Percentiles rank a stretch among this genome's conserved stretches.
These are phyloP conservation scores for Eulemur mongoz DNA, from an alignment of 2,797 vertebrate species.

Conservation along the genomic window DNA sequence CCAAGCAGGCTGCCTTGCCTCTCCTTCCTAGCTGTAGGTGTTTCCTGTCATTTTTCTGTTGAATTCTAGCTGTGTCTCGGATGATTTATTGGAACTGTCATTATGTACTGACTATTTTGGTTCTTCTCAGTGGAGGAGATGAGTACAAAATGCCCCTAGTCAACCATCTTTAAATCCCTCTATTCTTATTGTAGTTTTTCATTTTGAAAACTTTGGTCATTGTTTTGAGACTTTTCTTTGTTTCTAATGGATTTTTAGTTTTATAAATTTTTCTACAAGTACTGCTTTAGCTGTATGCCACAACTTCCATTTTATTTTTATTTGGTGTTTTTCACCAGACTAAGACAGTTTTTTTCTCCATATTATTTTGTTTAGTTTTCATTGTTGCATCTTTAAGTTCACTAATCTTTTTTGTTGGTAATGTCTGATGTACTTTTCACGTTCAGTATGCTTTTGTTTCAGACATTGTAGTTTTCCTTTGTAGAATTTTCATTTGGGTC, in stretches of 20 bases:
- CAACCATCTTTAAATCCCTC: neutral
- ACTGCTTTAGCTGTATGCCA: neutral
- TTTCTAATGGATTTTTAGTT: neutral
- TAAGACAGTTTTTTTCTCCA: neutral
- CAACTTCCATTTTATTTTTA: neutral
- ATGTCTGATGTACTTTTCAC: neutral
- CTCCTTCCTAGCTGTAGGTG: neutral
- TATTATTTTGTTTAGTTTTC: neutral
- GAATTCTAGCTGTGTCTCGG: neutral
- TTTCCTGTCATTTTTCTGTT: neutral
- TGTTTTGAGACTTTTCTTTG: neutral
- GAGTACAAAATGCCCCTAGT: neutral
- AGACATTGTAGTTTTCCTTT: neutral
- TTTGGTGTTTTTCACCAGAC: neutral
- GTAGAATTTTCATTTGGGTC: neutral
- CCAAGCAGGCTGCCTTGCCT: neutral
- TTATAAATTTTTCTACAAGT: neutral
- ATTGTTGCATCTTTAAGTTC: neutral
- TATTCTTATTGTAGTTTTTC: neutral
- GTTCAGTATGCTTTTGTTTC: neutral
- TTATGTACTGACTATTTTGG: neutral
- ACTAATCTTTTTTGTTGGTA: neutral
- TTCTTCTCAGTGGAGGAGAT: neutral
- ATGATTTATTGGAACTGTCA: neutral
- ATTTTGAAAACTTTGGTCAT: neutral